phyloP scores from a whole-genome alignment of 2,113 vertebrate species.

The Paedocypris sp. region DNA sequence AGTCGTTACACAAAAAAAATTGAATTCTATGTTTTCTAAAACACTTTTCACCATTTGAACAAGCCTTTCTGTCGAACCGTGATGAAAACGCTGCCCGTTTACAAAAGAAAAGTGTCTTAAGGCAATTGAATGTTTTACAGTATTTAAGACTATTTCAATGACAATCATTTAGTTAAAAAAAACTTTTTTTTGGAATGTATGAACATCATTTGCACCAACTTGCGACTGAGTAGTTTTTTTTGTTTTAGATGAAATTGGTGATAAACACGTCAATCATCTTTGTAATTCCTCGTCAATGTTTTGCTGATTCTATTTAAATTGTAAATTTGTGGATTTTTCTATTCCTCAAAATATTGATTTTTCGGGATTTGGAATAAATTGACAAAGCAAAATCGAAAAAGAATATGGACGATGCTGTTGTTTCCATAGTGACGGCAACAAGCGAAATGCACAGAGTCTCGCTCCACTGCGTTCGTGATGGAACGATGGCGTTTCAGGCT shows the following conservation, averaged over 20 bases:
- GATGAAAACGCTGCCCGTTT: slow-evolving; percentile 23
- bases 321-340: too few species aligned
- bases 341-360: slow-evolving; percentile 10
- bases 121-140: slow-evolving; percentile 39
- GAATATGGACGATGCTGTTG: slow-evolving; percentile 11
- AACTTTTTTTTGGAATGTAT: slow-evolving; percentile 38
- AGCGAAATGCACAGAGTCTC: background rate
- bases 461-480: background rate
- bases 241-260: slow-evolving; percentile 27
- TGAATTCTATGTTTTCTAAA: too few species aligned
- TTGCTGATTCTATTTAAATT: too few species aligned
- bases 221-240: slow-evolving; percentile 19
- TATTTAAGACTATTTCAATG: slow-evolving; percentile 23
- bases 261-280: slow-evolving; percentile 22
- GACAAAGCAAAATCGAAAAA: slow-evolving; percentile 17
- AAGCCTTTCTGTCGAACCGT: slow-evolving; percentile 1
- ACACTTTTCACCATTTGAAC: background rate
- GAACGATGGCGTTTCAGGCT: background rate
- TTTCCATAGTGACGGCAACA: background rate
- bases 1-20: too few species aligned
- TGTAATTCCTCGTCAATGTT: too few species aligned
- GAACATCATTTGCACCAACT: slow-evolving; percentile 30
- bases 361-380: slow-evolving; percentile 7
- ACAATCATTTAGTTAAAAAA: too few species aligned
- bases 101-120: slow-evolving; percentile 31